Evolutionary conservation across 2,888 invertebrate genomes (phyloP).

Genomic region (Mesorhabditis belari): DNA sequence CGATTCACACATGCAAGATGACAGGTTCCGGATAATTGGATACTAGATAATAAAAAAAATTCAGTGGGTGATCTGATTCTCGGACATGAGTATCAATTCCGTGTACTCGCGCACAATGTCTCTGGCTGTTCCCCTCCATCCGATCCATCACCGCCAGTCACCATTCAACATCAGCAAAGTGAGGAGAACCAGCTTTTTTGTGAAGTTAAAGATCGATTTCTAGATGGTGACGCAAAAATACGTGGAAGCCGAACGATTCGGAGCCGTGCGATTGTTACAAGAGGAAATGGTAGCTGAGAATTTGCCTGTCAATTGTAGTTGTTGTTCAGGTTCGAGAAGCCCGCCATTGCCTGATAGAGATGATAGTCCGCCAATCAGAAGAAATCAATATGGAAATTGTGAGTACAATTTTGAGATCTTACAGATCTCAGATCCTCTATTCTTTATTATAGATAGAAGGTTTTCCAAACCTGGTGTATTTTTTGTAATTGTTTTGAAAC

Average conservation of each 20-base stretch:
- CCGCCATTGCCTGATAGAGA: constrained; percentile 52
- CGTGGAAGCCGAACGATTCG: constrained; percentile 45
- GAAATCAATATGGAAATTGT: constrained; percentile 18
- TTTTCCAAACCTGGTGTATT: no score
- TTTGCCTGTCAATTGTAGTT: no score
- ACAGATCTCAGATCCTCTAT: no score
- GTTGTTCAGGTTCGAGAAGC: no score
- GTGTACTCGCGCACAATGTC: constrained; percentile 51
- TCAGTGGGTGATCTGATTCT: constrained; percentile 47
- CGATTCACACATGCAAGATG: constrained; percentile 51
- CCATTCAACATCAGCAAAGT: constrained; percentile 30
- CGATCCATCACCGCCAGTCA: constrained; percentile 43
- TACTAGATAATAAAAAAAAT: no score
- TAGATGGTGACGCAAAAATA: no score
- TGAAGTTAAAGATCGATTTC: no score
- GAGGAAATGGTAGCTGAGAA: constrained; percentile 51
- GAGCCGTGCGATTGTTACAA: constrained; percentile 41
- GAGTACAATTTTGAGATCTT: neutral
- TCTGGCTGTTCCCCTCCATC: constrained; percentile 49
- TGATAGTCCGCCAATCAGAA: constrained; percentile 48
- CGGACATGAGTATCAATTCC: constrained; percentile 51
- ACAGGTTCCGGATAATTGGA: no score
- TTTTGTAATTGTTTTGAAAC: no score
- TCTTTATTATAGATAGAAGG: no score
- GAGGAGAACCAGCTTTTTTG: no score